These are phyloP conservation scores for Tapera naevia DNA, from an alignment of 2,797 vertebrate species.

Conservation along the genomic window DNA sequence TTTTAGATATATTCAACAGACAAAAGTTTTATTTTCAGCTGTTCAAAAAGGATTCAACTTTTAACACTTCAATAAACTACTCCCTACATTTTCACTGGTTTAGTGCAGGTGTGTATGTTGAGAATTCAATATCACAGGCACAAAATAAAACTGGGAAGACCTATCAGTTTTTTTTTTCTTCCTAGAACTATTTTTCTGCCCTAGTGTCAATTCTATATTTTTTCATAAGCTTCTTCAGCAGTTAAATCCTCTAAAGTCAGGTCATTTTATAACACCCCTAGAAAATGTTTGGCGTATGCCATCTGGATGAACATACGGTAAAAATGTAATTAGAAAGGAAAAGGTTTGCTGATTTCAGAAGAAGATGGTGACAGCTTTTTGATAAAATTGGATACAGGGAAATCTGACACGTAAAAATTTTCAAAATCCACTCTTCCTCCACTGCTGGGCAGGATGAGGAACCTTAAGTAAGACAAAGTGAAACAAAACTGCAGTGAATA, in stretches of 20 bases:
- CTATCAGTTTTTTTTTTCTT: background rate
- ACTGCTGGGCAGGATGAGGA: background rate
- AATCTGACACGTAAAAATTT: conserved; percentile 33
- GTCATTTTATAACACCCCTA: conserved; percentile 69
- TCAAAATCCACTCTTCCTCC: conserved; percentile 7
- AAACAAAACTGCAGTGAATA: conserved; percentile 10
- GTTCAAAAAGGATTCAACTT: background rate
- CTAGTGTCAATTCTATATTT: conserved; percentile 41
- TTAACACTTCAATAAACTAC: background rate
- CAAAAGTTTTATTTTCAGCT: background rate
- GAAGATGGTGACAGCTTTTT: conserved; percentile 54
- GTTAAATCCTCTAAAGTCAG: conserved; percentile 65
- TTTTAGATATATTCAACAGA: background rate
- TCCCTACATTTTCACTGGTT: background rate
- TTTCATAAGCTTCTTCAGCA: conserved; percentile 61
- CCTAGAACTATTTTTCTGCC: conserved; percentile 15
- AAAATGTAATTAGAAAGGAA: conserved; percentile 71
- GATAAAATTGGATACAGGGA: conserved; percentile 55
- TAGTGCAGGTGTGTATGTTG: background rate
- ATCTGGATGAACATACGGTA: conserved; percentile 74
- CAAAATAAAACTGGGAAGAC: background rate
- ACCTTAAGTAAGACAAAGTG: background rate
- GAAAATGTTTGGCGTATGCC: conserved; percentile 67
- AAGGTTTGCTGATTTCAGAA: conserved; percentile 55
- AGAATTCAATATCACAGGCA: background rate